These are phyloP conservation scores for Trogon surrucura DNA, from an alignment of 2,113 vertebrate genomes.

Conservation along the genomic window DNA sequence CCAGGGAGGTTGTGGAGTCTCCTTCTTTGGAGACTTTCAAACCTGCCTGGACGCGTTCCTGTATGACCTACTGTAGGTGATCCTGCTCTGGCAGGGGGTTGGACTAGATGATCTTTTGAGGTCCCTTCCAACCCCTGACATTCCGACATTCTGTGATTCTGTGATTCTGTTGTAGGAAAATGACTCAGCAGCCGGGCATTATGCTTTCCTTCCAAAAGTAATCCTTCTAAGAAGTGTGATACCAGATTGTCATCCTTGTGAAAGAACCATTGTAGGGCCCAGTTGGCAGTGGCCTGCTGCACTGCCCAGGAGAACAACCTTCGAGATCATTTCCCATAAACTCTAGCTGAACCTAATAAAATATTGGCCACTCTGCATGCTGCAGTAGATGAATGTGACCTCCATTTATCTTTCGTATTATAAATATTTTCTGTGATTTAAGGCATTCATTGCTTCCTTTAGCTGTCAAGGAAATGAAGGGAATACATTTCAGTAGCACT, in stretches of 20 bases:
- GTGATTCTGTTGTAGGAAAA: background rate
- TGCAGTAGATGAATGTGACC: conserved; percentile 63
- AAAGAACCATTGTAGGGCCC: background rate
- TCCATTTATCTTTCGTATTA: conserved; percentile 75
- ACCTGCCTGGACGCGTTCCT: too few species aligned
- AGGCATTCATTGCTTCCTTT: conserved; percentile 74
- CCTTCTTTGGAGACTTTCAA: too few species aligned
- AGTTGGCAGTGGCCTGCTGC: background rate
- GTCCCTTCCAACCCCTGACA: too few species aligned
- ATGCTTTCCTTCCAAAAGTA: background rate
- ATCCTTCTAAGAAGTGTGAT: background rate
- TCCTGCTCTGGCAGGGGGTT: too few species aligned
- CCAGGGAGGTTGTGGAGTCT: too few species aligned
- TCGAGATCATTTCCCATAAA: conserved; percentile 70
- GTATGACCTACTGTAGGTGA: too few species aligned
- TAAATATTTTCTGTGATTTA: conserved; percentile 78
- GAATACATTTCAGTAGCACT: conserved; percentile 79
- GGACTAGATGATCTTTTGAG: too few species aligned
- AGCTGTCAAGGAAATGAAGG: conserved; percentile 78
- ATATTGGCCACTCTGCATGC: conserved; percentile 56
- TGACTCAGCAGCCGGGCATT: background rate
- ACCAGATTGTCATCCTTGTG: background rate
- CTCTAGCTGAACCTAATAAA: conserved; percentile 76
- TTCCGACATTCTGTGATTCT: too few species aligned
- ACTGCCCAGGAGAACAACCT: conserved; percentile 21